A percentile compares a stretch with the other conserved stretches of the same genome.
Conservation (phyloP, 2,797 vertebrate species). For the Buceros bicornis region DNA sequence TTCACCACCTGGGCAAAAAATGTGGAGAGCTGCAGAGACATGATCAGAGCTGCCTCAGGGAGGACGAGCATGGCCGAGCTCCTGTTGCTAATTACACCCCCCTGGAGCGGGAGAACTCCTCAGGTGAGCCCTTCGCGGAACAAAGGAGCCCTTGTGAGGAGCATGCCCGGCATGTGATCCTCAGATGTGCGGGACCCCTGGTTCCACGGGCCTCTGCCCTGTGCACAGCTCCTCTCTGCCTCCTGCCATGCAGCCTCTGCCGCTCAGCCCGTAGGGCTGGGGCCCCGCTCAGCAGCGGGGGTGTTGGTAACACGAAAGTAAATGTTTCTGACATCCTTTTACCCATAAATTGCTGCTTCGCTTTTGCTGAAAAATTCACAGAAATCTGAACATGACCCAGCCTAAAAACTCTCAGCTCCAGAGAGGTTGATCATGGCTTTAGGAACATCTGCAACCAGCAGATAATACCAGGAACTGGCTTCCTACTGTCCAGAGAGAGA, state of each 20-base stretch:
- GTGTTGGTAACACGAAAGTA: background rate
- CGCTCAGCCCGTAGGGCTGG: background rate
- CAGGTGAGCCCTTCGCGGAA: background rate
- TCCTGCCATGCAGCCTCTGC: background rate
- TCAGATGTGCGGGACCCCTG: background rate
- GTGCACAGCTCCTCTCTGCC: background rate
- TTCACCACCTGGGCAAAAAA: slow-evolving; percentile 39
- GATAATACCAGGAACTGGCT: background rate
- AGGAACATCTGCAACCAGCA: background rate
- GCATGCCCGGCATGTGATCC: background rate
- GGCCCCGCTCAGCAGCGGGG: fast-evolving
- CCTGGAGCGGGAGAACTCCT: background rate
- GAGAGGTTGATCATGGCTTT: fast-evolving
- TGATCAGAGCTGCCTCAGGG: background rate
- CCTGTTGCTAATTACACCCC: slow-evolving; percentile 1
- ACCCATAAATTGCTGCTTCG: background rate
- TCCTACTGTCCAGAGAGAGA: background rate
- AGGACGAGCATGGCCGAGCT: background rate
- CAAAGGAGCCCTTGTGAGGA: slow-evolving; percentile 31
- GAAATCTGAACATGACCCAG: background rate
- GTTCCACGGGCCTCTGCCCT: background rate
- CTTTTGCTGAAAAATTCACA: background rate
- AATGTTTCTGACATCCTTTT: background rate
- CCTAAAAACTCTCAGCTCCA: fast-evolving
- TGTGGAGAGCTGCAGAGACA: slow-evolving; percentile 39